Evolutionary conservation across 2,888 invertebrate species (phyloP).

Genomic region (Drosophila lutescens): DNA sequence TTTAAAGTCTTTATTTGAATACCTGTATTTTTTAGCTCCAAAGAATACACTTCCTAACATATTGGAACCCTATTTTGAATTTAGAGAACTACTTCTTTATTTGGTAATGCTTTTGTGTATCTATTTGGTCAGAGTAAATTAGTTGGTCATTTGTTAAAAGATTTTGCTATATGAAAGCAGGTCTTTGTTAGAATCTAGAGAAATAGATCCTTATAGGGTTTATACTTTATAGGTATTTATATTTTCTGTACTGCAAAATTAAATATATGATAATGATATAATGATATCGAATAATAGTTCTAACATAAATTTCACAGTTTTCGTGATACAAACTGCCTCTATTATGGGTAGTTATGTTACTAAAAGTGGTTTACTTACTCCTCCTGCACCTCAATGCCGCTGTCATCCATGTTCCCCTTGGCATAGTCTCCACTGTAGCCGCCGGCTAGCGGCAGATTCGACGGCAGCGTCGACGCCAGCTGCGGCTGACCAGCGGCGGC

Average conservation of each 20-base stretch:
- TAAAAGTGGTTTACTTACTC: slow-evolving; percentile 77
- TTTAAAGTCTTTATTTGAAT: too few relatives aligned
- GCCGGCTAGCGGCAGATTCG: slow-evolving; percentile 62
- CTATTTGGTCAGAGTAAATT: background rate
- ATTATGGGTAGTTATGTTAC: too few relatives aligned
- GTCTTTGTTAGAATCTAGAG: background rate
- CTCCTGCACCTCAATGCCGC: slow-evolving; percentile 84
- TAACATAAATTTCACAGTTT: too few relatives aligned
- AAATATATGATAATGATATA: too few relatives aligned
- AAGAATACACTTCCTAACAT: too few relatives aligned
- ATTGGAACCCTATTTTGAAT: background rate
- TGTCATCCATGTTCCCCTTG: slow-evolving; percentile 82
- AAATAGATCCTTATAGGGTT: too few relatives aligned
- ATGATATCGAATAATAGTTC: background rate
- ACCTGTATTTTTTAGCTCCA: too few relatives aligned
- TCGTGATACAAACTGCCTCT: too few relatives aligned
- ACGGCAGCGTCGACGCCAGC: slow-evolving; percentile 55
- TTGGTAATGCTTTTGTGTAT: background rate
- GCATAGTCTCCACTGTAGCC: slow-evolving; percentile 58
- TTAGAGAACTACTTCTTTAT: background rate
- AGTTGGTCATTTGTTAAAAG: background rate
- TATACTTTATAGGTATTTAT: too few relatives aligned
- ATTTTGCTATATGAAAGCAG: background rate
- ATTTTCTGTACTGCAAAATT: too few relatives aligned
- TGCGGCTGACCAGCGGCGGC: slow-evolving; percentile 75